phyloP scores from a whole-genome alignment of 2,113 vertebrate species.

The Indicator maculatus region DNA sequence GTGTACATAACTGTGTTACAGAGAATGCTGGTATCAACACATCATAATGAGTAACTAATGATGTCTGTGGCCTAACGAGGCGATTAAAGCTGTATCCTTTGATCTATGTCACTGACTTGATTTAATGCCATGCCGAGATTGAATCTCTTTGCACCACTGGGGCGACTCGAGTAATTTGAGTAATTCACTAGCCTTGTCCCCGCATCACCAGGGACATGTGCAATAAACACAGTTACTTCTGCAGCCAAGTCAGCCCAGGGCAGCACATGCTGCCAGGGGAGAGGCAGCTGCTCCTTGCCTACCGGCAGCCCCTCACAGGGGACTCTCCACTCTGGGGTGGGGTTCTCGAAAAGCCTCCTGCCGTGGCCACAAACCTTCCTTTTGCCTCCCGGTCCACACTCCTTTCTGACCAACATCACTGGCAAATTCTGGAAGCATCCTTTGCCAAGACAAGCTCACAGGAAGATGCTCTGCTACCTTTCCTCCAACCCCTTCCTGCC shows the following conservation, averaged over 20 bases:
- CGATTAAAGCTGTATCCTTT: constrained; percentile 67
- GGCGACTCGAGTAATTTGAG: constrained; percentile 48
- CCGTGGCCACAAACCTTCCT: rapidly evolving
- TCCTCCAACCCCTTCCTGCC: neutral
- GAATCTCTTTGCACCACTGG: constrained; percentile 29
- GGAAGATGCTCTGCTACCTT: neutral
- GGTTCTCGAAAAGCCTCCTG: neutral
- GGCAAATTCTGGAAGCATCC: neutral
- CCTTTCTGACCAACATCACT: neutral
- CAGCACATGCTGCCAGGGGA: rapidly evolving
- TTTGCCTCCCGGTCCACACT: neutral
- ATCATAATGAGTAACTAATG: constrained; percentile 72
- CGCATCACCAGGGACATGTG: neutral
- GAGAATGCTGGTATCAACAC: constrained; percentile 52
- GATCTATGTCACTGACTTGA: constrained; percentile 61
- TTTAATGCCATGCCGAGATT: constrained; percentile 42
- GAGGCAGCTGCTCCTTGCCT: neutral
- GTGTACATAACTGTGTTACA: constrained; percentile 54
- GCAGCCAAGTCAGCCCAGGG: rapidly evolving
- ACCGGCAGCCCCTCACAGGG: neutral
- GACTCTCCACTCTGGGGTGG: neutral
- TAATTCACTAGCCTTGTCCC: constrained; percentile 15
- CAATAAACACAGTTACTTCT: neutral
- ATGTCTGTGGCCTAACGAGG: constrained; percentile 61
- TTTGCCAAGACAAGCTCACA: neutral